Base-by-base conservation (phyloP, 2,113 vertebrate species). In the Micronisus gabar region DNA sequence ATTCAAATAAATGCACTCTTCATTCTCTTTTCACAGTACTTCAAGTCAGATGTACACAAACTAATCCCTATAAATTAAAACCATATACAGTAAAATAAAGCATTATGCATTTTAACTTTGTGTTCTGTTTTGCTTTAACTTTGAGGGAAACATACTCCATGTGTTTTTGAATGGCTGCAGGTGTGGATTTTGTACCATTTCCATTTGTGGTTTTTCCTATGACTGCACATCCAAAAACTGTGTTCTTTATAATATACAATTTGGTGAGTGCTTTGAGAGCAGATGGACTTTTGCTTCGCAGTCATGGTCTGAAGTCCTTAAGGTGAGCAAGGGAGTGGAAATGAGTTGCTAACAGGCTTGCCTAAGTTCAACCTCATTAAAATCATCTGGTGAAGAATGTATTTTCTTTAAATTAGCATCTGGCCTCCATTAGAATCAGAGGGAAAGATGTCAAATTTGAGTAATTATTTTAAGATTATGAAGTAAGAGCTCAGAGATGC, bases 1-100 rank as follows among this genome's bases (percentile, higher is more conserved):
- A 48, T 88, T 97, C 85, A 95, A 96, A 97, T 86, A 97, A 97
- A 97, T 78, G 90, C 53, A 43, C 67, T 93, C 81, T 36, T 55
- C 47, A 8, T 86, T 96, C 91, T 95, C 81, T 90, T 66, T 75
- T 65, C 52, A 74, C 84, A 65, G 36, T 26, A 65, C 70, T 94
- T 65, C 17, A 70, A 68, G 45, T 63, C 66, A 95, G 94, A 91
- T 41, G 32, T 43, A 91, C 48, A 65, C 29, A 81, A 40, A 40
- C 27, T 71, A 92, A 90, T 36, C 26, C 55, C 38, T 76, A 76
- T 34, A 89, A 95, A 97, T 97, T 93, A 84, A 97, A 95, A 89
- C 66, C 84, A 94, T 34, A 70, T 29, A 91, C 50, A 88, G 67
- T 82, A 95, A 90, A 94, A 85, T 61, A 85, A 91, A 88, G 66